These are phyloP conservation scores for Apistogramma diplotaenia DNA, from an alignment of 2,113 vertebrate species.

Conservation along the genomic window DNA sequence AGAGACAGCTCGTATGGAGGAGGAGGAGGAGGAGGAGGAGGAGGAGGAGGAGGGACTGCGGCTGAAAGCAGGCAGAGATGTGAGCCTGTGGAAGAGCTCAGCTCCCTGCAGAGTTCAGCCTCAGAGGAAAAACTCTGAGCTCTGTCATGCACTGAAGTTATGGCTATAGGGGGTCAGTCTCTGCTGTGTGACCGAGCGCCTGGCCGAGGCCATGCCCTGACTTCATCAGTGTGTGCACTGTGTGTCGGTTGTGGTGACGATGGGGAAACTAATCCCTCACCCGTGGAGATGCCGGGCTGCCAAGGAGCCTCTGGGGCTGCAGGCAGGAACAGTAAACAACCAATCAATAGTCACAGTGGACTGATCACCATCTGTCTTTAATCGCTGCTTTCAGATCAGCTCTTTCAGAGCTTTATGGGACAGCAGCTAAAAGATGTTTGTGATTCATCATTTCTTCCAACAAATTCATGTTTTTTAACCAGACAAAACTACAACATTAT, in stretches of 20 bases:
- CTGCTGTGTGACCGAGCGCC: neutral
- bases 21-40: too few relatives aligned
- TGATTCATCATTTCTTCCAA: neutral
- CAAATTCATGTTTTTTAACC: neutral
- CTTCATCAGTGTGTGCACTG: neutral
- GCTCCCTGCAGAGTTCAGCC: neutral
- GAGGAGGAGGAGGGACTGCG: neutral
- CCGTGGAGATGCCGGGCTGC: slow-evolving; percentile 39
- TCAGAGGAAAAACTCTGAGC: neutral
- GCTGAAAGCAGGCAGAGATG: slow-evolving; percentile 5
- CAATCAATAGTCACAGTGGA: slow-evolving; percentile 40
- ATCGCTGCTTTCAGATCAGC: slow-evolving; percentile 18
- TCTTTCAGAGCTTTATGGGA: neutral
- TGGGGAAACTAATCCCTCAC: slow-evolving; percentile 60
- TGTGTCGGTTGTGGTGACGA: slow-evolving; percentile 48
- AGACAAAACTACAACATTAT: neutral
- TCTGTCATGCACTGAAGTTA: neutral
- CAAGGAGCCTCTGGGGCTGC: slow-evolving; percentile 39
- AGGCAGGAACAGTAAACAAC: slow-evolving; percentile 54
- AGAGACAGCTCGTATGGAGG: neutral
- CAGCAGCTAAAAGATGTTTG: neutral
- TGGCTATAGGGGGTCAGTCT: neutral
- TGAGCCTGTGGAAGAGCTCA: neutral
- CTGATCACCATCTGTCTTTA: slow-evolving; percentile 36
- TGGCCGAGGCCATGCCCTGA: slow-evolving; percentile 34